Conservation (phyloP, 2,888 invertebrate species). For the Allacma fusca region DNA sequence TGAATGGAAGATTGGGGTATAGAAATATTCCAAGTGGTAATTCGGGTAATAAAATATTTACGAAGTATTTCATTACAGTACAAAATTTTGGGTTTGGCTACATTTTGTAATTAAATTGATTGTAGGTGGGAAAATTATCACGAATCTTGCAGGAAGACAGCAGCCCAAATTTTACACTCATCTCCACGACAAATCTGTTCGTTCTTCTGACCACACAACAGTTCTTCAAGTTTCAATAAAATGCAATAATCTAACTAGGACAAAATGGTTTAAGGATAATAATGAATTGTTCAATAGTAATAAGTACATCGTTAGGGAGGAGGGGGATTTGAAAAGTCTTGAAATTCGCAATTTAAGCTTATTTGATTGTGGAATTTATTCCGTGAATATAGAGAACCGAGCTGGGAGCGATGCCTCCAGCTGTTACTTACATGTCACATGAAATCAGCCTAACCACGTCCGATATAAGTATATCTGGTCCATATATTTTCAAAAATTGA, state of each 20-base stretch:
- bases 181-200: constrained; percentile 38
- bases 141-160: background rate
- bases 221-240: constrained; percentile 35
- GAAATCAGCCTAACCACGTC: background rate
- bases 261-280: constrained; percentile 43
- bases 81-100: too few relatives aligned
- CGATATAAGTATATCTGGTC: constrained; percentile 12
- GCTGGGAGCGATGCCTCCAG: constrained; percentile 31
- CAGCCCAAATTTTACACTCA: constrained; percentile 41
- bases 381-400: constrained; percentile 42
- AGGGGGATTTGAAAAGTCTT: constrained; percentile 43
- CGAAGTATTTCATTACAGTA: too few relatives aligned
- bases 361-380: constrained; percentile 44
- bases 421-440: constrained; percentile 38
- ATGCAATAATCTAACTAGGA: constrained; percentile 40
- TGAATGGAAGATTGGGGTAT: background rate
- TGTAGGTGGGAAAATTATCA: background rate
- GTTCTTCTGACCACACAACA: constrained; percentile 5
- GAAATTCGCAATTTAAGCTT: constrained; percentile 32
- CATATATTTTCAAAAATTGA: constrained; percentile 33
- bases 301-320: constrained; percentile 42
- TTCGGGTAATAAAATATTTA: background rate
- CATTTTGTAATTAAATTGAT: too few relatives aligned
- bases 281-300: constrained; percentile 33
- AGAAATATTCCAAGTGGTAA: background rate